These are phyloP conservation scores for Calliphora vicina DNA, from an alignment of 1,140 invertebrate species.

Conservation along the genomic window DNA sequence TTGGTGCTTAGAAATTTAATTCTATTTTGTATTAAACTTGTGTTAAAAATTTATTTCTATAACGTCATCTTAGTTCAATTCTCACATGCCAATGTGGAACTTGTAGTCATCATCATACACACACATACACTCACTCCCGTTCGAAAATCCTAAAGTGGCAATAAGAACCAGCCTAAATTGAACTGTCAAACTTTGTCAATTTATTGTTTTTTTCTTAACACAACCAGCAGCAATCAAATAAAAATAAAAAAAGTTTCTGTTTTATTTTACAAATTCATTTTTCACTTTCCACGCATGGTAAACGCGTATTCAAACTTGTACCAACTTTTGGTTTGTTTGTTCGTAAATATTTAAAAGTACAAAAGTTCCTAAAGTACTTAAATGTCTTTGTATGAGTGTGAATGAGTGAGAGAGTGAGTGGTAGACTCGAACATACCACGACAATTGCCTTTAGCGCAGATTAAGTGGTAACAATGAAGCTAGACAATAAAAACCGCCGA, in stretches of 20 bases:
- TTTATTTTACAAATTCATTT: background rate
- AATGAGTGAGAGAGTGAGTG: background rate
- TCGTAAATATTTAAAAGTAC: background rate
- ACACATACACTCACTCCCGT: background rate
- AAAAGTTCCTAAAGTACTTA: background rate
- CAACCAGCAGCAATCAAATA: constrained; percentile 19
- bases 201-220: constrained; percentile 35
- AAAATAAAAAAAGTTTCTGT: background rate
- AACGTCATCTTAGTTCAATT: constrained; percentile 14
- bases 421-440: background rate
- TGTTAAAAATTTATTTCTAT: background rate
- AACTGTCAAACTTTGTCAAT: constrained; percentile 38
- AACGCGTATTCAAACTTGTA: constrained; percentile 11
- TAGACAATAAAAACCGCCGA: background rate
- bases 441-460: constrained; percentile 10
- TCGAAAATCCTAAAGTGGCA: background rate
- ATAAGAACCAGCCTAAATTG: constrained; percentile 30
- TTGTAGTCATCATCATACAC: background rate
- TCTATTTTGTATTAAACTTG: background rate
- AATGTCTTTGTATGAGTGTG: background rate
- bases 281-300: constrained; percentile 21
- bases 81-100: background rate
- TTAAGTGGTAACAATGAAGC: constrained; percentile 32
- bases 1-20: background rate
- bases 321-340: background rate